Percentiles rank a stretch among this genome's conserved stretches.
These are phyloP conservation scores for Gorsachius goisagi DNA, from an alignment of 2,113 vertebrate genomes.

Conservation along the genomic window DNA sequence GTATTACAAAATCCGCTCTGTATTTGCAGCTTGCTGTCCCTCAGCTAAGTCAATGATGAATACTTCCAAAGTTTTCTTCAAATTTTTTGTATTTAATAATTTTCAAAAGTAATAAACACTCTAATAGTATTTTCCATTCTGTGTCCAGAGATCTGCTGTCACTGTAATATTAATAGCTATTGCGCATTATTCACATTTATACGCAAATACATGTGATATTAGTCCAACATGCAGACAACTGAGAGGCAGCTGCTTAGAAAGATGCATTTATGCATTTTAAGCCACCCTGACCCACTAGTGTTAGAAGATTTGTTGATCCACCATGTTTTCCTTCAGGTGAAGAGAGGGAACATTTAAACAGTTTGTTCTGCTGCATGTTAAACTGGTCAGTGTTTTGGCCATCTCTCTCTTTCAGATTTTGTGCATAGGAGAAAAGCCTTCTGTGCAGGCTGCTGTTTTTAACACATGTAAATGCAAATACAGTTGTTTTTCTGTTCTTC, in stretches of 20 bases:
- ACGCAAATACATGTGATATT: background rate
- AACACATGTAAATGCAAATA: background rate
- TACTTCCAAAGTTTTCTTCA: background rate
- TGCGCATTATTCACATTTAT: background rate
- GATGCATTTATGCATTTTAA: background rate
- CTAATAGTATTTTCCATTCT: background rate
- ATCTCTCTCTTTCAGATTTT: background rate
- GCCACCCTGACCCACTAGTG: background rate
- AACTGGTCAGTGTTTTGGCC: background rate
- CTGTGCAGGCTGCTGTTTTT: background rate
- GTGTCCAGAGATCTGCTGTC: background rate
- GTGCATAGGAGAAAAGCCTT: background rate
- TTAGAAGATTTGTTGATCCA: background rate
- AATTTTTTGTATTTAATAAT: background rate
- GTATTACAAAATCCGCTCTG: background rate
- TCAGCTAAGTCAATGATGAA: background rate
- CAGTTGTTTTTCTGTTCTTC: background rate
- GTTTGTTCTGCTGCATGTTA: background rate
- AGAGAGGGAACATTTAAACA: background rate
- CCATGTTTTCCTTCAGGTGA: background rate
- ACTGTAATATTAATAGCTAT: background rate
- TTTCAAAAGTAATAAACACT: background rate
- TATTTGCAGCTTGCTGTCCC: background rate
- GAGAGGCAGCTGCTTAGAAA: background rate
- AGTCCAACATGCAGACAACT: background rate